phyloP scores from a whole-genome alignment of 2,113 vertebrate species.

The Sula dactylatra region DNA sequence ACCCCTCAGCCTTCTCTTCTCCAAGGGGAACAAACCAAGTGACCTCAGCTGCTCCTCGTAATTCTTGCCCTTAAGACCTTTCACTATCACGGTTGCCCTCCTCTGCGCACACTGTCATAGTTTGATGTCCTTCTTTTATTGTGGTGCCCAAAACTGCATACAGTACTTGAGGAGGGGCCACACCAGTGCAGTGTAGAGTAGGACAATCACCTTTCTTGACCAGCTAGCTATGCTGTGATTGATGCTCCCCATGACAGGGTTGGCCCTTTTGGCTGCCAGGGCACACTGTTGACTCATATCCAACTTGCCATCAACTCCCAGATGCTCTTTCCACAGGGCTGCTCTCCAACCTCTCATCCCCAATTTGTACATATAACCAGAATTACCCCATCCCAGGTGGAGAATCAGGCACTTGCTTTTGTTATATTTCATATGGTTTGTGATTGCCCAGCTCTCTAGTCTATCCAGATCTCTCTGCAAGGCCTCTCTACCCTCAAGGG shows the following conservation, averaged over 20 bases:
- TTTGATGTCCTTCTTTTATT: neutral
- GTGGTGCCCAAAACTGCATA: neutral
- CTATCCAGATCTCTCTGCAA: neutral
- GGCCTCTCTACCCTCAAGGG: neutral
- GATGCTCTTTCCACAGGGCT: neutral
- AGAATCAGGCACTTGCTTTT: rapidly evolving
- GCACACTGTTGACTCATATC: neutral
- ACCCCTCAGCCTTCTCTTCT: neutral
- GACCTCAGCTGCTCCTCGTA: neutral
- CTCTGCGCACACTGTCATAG: neutral
- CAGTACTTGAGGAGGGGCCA: no score
- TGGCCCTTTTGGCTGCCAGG: neutral
- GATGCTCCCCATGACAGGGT: neutral
- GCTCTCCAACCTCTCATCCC: neutral
- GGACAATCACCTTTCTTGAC: neutral
- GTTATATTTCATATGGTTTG: neutral
- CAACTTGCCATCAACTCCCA: neutral
- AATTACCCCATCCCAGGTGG: neutral
- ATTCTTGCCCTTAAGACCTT: neutral
- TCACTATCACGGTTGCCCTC: rapidly evolving
- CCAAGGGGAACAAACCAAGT: neutral
- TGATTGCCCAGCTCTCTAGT: neutral
- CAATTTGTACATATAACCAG: rapidly evolving
- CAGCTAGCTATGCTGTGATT: neutral
- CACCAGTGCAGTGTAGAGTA: neutral